Conservation (phyloP, 2,113 vertebrate species). For the Equus przewalskii region DNA sequence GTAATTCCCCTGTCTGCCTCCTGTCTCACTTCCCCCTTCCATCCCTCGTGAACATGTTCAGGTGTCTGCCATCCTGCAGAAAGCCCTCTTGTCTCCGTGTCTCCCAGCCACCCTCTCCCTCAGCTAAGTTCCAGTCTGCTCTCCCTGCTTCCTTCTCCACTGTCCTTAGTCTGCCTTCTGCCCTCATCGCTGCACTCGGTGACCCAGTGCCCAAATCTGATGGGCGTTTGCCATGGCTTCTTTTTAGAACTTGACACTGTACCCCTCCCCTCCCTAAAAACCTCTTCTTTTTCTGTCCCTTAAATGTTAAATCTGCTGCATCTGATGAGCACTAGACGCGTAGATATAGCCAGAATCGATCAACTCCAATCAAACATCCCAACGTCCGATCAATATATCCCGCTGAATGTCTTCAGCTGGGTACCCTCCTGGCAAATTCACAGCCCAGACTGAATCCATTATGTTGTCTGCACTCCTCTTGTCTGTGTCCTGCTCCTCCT, state of each 20-base stretch:
- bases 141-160: not conserved
- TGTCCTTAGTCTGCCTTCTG: not conserved
- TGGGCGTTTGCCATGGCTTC: not conserved
- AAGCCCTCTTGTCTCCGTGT: not conserved
- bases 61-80: not conserved
- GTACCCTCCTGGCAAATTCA: rapidly evolving
- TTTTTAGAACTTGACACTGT: too few relatives aligned
- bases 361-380: not conserved
- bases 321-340: not conserved
- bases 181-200: rapidly evolving
- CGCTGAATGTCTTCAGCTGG: not conserved
- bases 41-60: not conserved
- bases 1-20: not conserved
- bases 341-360: not conserved
- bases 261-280: rapidly evolving
- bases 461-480: not conserved
- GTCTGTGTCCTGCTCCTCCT: not conserved
- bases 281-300: not conserved
- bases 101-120: not conserved
- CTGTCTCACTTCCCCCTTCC: not conserved
- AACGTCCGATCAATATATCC: rapidly evolving
- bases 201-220: not conserved
- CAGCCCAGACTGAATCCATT: not conserved
- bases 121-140: rapidly evolving
- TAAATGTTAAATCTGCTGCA: not conserved